Evolutionary conservation across 2,888 invertebrate genomes (phyloP), one percentile per base, ranked within the genome.

Genomic region (Cheilosia urbana): DNA sequence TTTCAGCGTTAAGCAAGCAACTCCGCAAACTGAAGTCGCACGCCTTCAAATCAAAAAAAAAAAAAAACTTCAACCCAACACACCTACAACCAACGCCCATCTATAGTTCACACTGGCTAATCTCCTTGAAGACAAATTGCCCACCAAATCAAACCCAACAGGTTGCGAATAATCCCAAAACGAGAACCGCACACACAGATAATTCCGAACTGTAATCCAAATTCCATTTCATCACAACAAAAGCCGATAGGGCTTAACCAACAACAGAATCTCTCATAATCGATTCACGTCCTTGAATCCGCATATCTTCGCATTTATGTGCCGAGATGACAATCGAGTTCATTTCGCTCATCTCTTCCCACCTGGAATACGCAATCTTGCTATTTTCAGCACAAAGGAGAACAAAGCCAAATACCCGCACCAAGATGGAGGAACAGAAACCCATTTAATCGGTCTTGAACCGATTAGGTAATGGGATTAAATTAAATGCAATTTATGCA

Each of bases 401-500:
- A 63, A 47, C 34, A 42, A 37, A 49, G 58, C 30, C 2, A 30
- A 30, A 30, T 40, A 79, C 45, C 9, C n/a, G n/a, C 37, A 37
- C 2, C 49, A 34, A 53, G 53, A 47, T 15, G 15, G 21, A n/a
- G 24, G 51, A 19, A 51, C 19, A 60, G 60, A 66, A 79, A 21
- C 66, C 45, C 49, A 55, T 55, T 71, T 77, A 51, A 72, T 72
- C 45, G 47, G 34, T 77, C 72, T 58, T 81, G 65, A 76, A 71
- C 49, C 77, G 66, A 78, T 77, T 60, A 65, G 71, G 45, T 65
- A 21, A 69, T 27, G 51, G 73, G 68, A 73, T 83, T 78, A 72
- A 68, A 78, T 73, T 66, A 42, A 73, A 78, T 83, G 72, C 30
- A 78, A 77, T 68, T 73, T 66, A 68, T 78, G 47, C 62, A 69